A percentile compares a stretch with the other conserved stretches of the same genome.
phyloP scores from a whole-genome alignment of 2,888 invertebrate species.

The Spodoptera picta region DNA sequence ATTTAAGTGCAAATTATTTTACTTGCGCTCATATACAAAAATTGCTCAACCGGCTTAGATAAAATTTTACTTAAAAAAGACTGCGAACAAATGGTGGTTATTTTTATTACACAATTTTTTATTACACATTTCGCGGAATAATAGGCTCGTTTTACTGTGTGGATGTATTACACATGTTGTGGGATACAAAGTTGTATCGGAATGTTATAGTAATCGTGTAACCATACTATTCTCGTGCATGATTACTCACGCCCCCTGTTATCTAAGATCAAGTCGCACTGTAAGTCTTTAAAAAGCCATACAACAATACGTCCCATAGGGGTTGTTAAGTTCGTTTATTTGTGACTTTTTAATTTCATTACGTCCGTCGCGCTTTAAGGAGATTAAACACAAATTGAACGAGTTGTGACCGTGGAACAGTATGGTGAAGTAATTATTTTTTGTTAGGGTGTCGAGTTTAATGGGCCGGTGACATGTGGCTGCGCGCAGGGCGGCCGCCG shows the following conservation, averaged over 20 bases:
- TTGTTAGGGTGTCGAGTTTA: constrained; percentile 81
- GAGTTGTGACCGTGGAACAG: constrained; percentile 70
- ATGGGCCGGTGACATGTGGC: constrained; percentile 82
- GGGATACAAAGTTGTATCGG: too few species aligned
- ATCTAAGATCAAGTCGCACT: constrained; percentile 41
- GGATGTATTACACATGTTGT: too few species aligned
- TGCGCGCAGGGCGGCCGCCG: constrained; percentile 49
- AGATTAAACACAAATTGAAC: constrained; percentile 71
- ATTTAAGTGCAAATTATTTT: too few species aligned
- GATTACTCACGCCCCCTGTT: constrained; percentile 28
- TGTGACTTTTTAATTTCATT: constrained; percentile 66
- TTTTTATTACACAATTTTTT: too few species aligned
- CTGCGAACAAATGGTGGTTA: too few species aligned
- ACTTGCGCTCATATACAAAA: too few species aligned
- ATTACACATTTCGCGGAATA: too few species aligned
- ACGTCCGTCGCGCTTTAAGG: constrained; percentile 56
- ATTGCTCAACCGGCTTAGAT: too few species aligned
- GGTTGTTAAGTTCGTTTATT: constrained; percentile 61
- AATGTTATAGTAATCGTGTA: constrained; percentile 1
- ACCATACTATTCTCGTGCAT: constrained; percentile 14
- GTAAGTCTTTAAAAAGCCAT: constrained; percentile 38
- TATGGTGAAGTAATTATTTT: constrained; percentile 86
- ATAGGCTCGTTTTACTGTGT: too few species aligned
- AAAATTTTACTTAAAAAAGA: too few species aligned
- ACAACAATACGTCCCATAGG: constrained; percentile 37